Conservation (phyloP, 2,888 invertebrate genomes). For the Eupithecia dodoneata region DNA sequence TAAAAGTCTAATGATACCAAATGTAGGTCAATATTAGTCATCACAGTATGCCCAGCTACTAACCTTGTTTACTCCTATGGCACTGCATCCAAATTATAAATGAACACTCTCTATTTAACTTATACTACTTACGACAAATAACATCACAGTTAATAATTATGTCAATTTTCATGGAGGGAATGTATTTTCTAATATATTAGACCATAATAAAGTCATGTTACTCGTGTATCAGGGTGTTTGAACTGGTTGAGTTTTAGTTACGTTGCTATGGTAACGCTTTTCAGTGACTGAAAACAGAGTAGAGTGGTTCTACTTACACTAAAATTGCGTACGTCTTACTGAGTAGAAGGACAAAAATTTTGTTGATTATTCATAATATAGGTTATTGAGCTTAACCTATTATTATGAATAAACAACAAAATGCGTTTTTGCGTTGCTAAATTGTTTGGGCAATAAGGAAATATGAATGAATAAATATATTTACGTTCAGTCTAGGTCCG, state of each 20-base stretch:
- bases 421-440: too few relatives aligned
- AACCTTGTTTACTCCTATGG: conserved; percentile 9
- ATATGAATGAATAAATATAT: background rate
- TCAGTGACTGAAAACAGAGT: background rate
- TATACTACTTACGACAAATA: background rate
- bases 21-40: conserved; percentile 41
- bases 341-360: background rate
- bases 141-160: conserved; percentile 3
- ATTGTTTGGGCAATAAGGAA: too few relatives aligned
- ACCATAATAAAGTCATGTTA: conserved; percentile 55
- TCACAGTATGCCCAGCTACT: background rate
- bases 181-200: conserved; percentile 54
- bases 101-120: conserved; percentile 22
- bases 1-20: background rate
- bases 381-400: too few relatives aligned
- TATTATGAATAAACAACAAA: too few relatives aligned
- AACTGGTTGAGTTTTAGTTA: background rate
- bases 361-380: too few relatives aligned
- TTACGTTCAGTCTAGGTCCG: background rate
- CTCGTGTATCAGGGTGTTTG: background rate
- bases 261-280: conserved; percentile 17
- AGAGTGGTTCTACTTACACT: background rate
- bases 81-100: conserved; percentile 6
- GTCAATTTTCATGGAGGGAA: conserved; percentile 63
- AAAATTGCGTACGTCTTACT: background rate